Evolutionary conservation across 2,113 vertebrate species (phyloP).

Genomic region (Sclerurus mexicanus): DNA sequence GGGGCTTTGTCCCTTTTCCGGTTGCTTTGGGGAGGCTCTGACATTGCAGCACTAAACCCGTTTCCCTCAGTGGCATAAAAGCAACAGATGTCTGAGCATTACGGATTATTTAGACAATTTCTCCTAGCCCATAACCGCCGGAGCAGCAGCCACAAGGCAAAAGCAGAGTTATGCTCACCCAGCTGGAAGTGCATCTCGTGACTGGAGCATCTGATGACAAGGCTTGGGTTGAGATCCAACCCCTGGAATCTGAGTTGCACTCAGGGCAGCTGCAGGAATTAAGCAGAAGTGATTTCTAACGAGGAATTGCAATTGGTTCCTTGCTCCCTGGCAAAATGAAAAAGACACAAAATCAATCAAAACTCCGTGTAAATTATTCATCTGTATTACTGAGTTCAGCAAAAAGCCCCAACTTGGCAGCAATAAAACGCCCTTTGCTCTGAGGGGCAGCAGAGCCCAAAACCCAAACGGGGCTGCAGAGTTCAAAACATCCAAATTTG

Average conservation of each 20-base stretch:
- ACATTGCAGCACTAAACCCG: not conserved
- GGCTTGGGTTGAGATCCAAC: not conserved
- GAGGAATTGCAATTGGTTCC: not conserved
- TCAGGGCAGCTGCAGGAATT: not conserved
- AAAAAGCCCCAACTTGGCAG: not conserved
- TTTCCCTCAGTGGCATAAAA: not conserved
- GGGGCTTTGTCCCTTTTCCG: not conserved
- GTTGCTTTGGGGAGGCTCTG: not conserved
- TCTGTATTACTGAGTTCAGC: not conserved
- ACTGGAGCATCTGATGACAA: not conserved
- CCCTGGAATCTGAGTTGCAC: not conserved
- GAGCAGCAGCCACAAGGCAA: not conserved
- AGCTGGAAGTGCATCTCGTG: not conserved
- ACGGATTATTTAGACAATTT: not conserved
- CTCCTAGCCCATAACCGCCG: not conserved
- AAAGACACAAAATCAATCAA: constrained; percentile 46
- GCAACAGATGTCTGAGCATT: not conserved
- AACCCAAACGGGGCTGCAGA: not conserved
- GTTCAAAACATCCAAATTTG: not conserved
- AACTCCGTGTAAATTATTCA: not conserved
- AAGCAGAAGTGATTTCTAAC: constrained; percentile 21
- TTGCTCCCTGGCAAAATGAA: not conserved
- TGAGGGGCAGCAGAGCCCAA: not conserved
- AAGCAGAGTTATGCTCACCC: not conserved
- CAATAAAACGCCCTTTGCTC: not conserved